Percentiles rank a stretch among this genome's conserved stretches.
Conservation (phyloP, 2,888 invertebrate genomes). For the Pomacea canaliculata region DNA sequence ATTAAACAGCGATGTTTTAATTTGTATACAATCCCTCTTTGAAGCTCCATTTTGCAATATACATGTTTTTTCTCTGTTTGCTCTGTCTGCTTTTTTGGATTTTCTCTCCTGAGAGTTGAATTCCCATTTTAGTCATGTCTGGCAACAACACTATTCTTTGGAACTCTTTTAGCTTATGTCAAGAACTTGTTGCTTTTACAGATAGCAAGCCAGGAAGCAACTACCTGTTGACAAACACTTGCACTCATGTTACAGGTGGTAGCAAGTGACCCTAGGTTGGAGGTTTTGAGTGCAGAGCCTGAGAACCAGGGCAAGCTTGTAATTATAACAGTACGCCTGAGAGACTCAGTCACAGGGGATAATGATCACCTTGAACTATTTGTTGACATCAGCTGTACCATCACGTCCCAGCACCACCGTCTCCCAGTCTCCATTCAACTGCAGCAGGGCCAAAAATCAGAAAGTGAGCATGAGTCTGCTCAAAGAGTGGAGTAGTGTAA, state of each 20-base stretch:
- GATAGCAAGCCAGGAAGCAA: no score
- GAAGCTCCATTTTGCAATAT: no score
- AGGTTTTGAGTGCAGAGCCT: slow-evolving; percentile 49
- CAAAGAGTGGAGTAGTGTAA: neutral
- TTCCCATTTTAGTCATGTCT: no score
- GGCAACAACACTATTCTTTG: no score
- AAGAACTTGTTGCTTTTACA: no score
- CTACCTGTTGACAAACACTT: no score
- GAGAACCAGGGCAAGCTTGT: slow-evolving; percentile 32
- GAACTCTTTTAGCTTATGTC: no score
- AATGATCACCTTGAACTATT: slow-evolving; percentile 53
- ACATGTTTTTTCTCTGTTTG: no score
- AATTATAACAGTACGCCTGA: slow-evolving; percentile 50
- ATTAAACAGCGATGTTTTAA: no score
- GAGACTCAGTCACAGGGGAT: slow-evolving; percentile 58
- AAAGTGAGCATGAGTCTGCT: slow-evolving; percentile 44
- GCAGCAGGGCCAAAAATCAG: slow-evolving; percentile 55
- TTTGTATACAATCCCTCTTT: no score
- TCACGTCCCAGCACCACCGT: slow-evolving; percentile 59
- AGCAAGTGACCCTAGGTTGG: slow-evolving; percentile 58
- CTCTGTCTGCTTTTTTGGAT: no score
- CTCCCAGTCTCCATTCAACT: slow-evolving; percentile 58
- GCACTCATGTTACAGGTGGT: slow-evolving; percentile 42
- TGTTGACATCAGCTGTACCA: slow-evolving; percentile 51
- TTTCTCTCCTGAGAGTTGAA: no score